phyloP scores from a whole-genome alignment of 2,888 invertebrate species.

The Empis stercorea region DNA sequence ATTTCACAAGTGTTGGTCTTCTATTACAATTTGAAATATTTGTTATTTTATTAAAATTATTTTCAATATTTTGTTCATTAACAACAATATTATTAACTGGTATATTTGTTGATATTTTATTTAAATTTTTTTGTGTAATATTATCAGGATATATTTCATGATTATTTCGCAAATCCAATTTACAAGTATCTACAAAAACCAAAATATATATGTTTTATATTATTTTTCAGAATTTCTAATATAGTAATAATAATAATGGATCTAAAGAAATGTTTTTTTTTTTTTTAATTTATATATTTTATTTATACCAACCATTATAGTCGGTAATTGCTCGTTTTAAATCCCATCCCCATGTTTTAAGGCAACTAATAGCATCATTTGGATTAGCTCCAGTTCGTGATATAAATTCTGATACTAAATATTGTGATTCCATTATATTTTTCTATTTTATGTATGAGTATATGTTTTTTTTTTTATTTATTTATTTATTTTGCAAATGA shows the following conservation, averaged over 20 bases:
- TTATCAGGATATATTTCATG: neutral
- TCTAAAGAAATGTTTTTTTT: too few species aligned
- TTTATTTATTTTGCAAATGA: too few species aligned
- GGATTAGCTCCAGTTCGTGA: conserved; percentile 15
- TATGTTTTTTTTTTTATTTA: too few species aligned
- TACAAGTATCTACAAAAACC: conserved; percentile 12
- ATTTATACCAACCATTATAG: conserved; percentile 15
- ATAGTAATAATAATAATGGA: too few species aligned
- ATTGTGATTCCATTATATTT: conserved; percentile 14
- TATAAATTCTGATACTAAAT: conserved; percentile 16
- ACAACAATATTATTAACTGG: too few species aligned
- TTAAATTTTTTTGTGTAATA: neutral
- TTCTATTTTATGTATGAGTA: too few species aligned
- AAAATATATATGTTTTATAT: neutral
- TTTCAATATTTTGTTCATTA: too few species aligned
- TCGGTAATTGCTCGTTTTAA: conserved; percentile 17
- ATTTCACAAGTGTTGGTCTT: conserved; percentile 9
- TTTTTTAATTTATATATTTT: too few species aligned
- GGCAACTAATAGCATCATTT: conserved; percentile 16
- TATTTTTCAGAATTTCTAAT: too few species aligned
- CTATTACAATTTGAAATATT: neutral
- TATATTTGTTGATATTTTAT: too few species aligned
- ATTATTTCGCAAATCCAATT: conserved; percentile 9
- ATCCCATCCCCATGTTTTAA: conserved; percentile 17
- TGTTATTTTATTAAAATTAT: too few species aligned